Evolutionary conservation across 2,888 invertebrate genomes (phyloP).

Genomic region (Blera fallax): DNA sequence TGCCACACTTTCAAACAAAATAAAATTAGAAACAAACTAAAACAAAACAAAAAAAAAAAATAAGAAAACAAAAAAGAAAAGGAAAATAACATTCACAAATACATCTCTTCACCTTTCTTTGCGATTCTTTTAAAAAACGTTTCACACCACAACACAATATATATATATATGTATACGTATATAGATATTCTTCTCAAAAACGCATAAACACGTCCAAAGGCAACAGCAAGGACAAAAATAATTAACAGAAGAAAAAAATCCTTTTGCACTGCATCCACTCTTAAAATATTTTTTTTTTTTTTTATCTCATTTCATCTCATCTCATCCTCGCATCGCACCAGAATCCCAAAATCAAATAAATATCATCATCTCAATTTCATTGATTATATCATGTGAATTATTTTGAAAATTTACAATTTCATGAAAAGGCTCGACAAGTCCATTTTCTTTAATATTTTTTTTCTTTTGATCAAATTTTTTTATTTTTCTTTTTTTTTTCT

Average conservation of each 20-base stretch:
- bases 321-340: conserved; percentile 56
- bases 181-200: conserved; percentile 4
- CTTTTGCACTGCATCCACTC: conserved; percentile 61
- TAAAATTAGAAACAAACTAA: neutral
- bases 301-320: conserved; percentile 37
- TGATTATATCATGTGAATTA: conserved; percentile 49
- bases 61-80: neutral
- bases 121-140: conserved; percentile 17
- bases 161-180: neutral
- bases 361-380: conserved; percentile 9
- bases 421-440: conserved; percentile 15
- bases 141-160: conserved; percentile 48
- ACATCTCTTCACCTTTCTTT: conserved; percentile 64
- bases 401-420: conserved; percentile 54
- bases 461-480: neutral
- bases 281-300: neutral
- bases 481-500: too few relatives aligned
- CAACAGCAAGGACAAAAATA: conserved; percentile 49
- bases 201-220: conserved; percentile 25
- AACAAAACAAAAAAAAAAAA: neutral
- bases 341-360: conserved; percentile 20
- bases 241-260: conserved; percentile 47
- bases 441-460: conserved; percentile 38
- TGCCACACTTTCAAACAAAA: conserved; percentile 33
- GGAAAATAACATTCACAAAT: conserved; percentile 46